Evolutionary conservation across 92 coral and sea anemone genomes (phyloP), one percentile per base, ranked within the genome.

Genomic region (Heliopora coerulea): DNA sequence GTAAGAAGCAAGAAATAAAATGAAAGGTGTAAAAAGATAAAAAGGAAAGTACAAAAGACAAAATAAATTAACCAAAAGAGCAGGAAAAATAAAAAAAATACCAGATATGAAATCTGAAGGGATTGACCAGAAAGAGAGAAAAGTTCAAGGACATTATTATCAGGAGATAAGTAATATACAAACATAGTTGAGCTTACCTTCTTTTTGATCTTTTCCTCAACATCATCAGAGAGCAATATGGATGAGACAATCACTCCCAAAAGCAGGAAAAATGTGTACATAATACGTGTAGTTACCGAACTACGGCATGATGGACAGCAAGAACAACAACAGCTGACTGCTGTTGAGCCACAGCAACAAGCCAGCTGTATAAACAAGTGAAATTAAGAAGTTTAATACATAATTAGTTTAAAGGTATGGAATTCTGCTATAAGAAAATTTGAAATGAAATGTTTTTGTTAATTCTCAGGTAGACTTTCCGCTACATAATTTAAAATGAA

Each of bases 221-320:
- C 82, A 6, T 80, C 73, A 20, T 73, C 49, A 31, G 92, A 88
- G 46, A 88, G 77, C 96, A 95, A 90, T 61, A 95, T 74, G 44
- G 96, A 82, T 2, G 99, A 90, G 25, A 95, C 66, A 56, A 86
- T 79, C 12, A 91, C 91, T 8, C 99, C 99, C 26, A 95, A 80
- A 27, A 95, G 73, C 58, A 95, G 72, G 80, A 87, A 95, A 18
- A 95, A 30, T 13, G 92, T 87, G 72, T 95, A 89, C 89, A 95
- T 82, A 77, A 95, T 85, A 28, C 99, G 83, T 13, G 96, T 95
- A 15, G 99, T 89, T 8, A 92, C 89, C 28, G 96, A 95, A 61
- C 99, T 90, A 76, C 89, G 88, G 62, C 99, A 95, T 86, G 96
- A 89, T 34, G 99, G 99, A 68, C 99, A 95, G 70, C 99, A 95